These are phyloP conservation scores for Ceyx erithaca DNA, from an alignment of 2,797 vertebrate species.

Conservation along the genomic window DNA sequence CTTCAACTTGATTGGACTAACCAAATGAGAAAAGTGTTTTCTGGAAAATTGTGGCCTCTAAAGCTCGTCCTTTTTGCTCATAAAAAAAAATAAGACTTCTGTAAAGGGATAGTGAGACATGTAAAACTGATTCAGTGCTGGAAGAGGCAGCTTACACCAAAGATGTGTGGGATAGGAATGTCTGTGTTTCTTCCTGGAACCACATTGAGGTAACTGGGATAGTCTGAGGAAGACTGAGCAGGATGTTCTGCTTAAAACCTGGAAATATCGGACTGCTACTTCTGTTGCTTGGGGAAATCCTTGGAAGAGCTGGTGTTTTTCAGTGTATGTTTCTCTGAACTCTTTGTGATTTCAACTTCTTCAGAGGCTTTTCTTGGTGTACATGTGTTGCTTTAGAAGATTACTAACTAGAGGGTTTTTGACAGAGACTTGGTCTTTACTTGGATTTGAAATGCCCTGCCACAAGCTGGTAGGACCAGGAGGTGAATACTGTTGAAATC, in stretches of 20 bases:
- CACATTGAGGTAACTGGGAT: background rate
- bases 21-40: background rate
- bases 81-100: background rate
- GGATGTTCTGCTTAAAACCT: background rate
- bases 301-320: background rate
- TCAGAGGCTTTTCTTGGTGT: background rate
- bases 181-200: background rate
- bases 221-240: background rate
- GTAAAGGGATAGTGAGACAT: rapidly evolving
- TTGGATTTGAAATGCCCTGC: background rate
- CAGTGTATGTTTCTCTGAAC: background rate
- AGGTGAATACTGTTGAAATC: background rate
- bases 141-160: background rate
- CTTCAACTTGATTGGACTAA: background rate
- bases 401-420: background rate
- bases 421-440: background rate
- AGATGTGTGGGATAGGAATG: rapidly evolving
- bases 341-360: background rate
- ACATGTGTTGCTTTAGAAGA: background rate
- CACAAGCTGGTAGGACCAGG: background rate
- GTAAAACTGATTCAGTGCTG: background rate
- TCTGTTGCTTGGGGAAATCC: background rate
- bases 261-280: background rate
- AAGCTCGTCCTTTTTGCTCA: background rate
- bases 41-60: background rate